phyloP scores from a whole-genome alignment of 1,140 invertebrate genomes.

The Aphelinus certus region DNA sequence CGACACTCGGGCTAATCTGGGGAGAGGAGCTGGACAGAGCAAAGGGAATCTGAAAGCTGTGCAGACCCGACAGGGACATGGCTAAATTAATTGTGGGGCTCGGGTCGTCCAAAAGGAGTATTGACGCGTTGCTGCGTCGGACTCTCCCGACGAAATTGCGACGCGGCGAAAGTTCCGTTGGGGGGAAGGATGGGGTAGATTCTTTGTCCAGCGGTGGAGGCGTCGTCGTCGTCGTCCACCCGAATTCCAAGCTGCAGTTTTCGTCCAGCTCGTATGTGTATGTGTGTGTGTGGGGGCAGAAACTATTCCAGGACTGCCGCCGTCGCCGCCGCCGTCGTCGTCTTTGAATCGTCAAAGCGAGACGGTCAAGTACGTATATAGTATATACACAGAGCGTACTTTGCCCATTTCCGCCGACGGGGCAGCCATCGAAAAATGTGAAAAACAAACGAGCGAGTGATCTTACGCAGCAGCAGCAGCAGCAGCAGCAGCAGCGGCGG shows the following conservation, averaged over 20 bases:
- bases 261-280: too few species aligned
- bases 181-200: too few species aligned
- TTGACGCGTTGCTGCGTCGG: neutral
- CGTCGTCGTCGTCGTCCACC: too few species aligned
- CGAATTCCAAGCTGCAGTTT: too few species aligned
- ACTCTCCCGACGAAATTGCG: constrained; percentile 1
- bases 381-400: neutral
- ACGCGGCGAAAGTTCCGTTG: neutral
- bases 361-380: neutral
- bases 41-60: too few species aligned
- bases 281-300: neutral
- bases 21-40: neutral
- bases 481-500: neutral
- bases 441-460: neutral
- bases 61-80: too few species aligned
- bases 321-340: neutral
- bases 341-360: neutral
- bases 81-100: neutral
- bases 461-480: neutral
- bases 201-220: too few species aligned
- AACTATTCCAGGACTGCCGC: constrained; percentile 4
- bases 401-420: neutral
- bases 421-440: constrained; percentile 1
- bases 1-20: constrained; percentile 1
- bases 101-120: neutral